Evolutionary conservation across 1,140 invertebrate genomes (phyloP).

Genomic region (Hylaeus volcanicus): DNA sequence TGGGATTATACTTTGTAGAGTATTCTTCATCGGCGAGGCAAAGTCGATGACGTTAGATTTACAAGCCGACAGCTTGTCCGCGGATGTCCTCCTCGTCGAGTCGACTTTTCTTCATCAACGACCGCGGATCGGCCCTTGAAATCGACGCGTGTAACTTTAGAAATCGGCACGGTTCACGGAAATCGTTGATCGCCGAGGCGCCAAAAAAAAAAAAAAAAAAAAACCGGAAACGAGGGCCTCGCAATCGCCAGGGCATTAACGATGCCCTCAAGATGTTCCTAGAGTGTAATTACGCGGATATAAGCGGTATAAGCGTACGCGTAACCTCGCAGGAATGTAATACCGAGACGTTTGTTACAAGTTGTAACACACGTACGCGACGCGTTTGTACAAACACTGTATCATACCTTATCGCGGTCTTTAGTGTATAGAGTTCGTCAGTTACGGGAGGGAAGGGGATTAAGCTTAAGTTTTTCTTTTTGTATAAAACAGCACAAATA

Average conservation of each 20-base stretch:
- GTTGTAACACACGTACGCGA: slow-evolving; percentile 30
- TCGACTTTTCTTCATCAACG: neutral
- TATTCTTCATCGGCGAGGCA: neutral
- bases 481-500: slow-evolving; percentile 65
- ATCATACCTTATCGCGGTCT: slow-evolving; percentile 57
- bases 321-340: slow-evolving; percentile 41
- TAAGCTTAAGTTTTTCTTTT: slow-evolving; percentile 60
- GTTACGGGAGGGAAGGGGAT: slow-evolving; percentile 11
- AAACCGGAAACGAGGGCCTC: slow-evolving; percentile 1
- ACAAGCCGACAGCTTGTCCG: neutral
- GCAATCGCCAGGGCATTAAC: neutral
- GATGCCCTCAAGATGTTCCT: slow-evolving; percentile 37
- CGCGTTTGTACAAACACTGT: slow-evolving; percentile 69
- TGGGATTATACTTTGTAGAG: too few species aligned
- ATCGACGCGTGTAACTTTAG: neutral
- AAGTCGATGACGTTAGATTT: neutral
- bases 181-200: slow-evolving; percentile 1
- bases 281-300: slow-evolving; percentile 43
- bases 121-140: too few species aligned
- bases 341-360: slow-evolving; percentile 38
- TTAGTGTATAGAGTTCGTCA: slow-evolving; percentile 41
- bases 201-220: neutral
- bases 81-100: neutral
- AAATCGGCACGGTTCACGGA: neutral
- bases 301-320: slow-evolving; percentile 12